Evolutionary conservation across 2,888 invertebrate species (phyloP).

Genomic region (Stomorhina lunata): DNA sequence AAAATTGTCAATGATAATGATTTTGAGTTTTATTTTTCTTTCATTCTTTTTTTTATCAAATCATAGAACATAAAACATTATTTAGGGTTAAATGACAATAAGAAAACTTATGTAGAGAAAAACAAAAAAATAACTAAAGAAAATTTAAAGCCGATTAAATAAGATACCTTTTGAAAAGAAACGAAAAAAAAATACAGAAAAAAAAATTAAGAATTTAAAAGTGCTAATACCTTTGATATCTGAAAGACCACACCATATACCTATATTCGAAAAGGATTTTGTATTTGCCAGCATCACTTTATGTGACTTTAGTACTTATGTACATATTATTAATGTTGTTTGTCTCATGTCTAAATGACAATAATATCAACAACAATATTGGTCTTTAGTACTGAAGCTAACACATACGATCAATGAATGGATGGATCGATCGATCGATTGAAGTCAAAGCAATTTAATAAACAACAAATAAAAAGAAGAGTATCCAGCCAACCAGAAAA

Average conservation of each 20-base stretch:
- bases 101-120: neutral
- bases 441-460: slow-evolving; percentile 30
- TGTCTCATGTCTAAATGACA: no score
- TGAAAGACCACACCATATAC: slow-evolving; percentile 21
- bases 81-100: slow-evolving; percentile 11
- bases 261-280: no score
- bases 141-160: slow-evolving; percentile 63
- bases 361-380: neutral
- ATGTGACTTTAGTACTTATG: no score
- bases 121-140: slow-evolving; percentile 22
- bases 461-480: slow-evolving; percentile 11
- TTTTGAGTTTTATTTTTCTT: neutral
- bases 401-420: slow-evolving; percentile 12
- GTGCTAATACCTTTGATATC: neutral
- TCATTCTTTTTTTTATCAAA: slow-evolving; percentile 11
- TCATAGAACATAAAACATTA: slow-evolving; percentile 52
- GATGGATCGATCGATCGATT: slow-evolving; percentile 33
- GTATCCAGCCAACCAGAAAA: neutral
- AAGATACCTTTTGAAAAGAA: slow-evolving; percentile 9
- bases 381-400: neutral
- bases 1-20: slow-evolving; percentile 29
- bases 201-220: slow-evolving; percentile 33
- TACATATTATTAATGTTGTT: no score
- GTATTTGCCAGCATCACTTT: no score
- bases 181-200: neutral